These are phyloP conservation scores for Timema podura DNA, from an alignment of 2,888 invertebrate species.

Conservation along the genomic window DNA sequence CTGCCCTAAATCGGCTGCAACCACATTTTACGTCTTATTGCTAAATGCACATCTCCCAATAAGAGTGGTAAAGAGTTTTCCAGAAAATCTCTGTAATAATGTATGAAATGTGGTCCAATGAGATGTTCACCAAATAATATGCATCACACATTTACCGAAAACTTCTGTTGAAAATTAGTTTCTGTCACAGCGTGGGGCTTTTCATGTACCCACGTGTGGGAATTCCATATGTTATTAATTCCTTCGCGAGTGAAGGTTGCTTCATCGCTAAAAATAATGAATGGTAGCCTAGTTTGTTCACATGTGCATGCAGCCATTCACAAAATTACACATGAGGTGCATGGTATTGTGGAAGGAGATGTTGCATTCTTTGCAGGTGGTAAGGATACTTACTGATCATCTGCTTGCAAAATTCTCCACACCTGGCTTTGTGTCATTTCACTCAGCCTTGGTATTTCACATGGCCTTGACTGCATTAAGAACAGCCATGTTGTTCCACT, in stretches of 20 bases:
- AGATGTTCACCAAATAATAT: neutral
- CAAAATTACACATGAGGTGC: neutral
- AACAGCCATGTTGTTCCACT: neutral
- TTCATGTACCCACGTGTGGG: neutral
- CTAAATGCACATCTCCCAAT: neutral
- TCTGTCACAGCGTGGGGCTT: neutral
- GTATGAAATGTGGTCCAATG: neutral
- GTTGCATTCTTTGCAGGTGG: slow-evolving; percentile 1
- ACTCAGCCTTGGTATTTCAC: neutral
- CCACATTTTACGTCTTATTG: neutral
- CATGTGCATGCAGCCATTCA: neutral
- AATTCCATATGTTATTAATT: neutral
- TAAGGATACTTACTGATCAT: neutral
- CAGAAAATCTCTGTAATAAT: neutral
- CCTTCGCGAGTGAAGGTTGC: neutral
- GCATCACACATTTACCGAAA: slow-evolving; percentile 5
- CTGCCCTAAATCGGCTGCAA: neutral
- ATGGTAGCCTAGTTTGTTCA: neutral
- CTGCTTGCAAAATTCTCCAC: neutral
- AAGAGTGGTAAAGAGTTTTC: too few relatives aligned
- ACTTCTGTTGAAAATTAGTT: neutral
- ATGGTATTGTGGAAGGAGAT: neutral
- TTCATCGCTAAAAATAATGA: neutral
- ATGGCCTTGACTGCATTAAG: slow-evolving; percentile 1
- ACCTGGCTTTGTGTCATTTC: neutral